phyloP scores from a whole-genome alignment of 2,888 invertebrate species.

The Prosapia bicincta region DNA sequence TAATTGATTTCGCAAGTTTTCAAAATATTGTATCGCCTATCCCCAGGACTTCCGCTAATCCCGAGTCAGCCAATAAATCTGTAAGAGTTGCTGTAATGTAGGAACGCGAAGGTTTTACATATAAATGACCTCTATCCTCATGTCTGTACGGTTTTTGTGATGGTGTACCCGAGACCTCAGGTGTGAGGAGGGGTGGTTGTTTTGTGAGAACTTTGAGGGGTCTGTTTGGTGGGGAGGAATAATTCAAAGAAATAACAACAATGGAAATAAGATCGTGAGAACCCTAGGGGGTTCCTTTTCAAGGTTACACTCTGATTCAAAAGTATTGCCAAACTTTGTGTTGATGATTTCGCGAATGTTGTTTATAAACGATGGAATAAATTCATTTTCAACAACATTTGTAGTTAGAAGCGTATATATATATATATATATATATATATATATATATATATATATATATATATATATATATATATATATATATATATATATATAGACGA shows the following conservation, averaged over 20 bases:
- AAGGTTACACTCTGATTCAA: slow-evolving; percentile 2
- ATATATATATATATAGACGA: too few species aligned
- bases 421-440: too few species aligned
- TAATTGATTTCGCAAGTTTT: neutral
- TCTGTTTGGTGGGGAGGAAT: neutral
- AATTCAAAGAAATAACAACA: neutral
- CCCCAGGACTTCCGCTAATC: neutral
- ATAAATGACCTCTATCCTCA: neutral
- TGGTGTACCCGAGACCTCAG: neutral
- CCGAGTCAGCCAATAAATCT: neutral
- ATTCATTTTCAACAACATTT: too few species aligned
- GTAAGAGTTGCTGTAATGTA: neutral
- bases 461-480: too few species aligned
- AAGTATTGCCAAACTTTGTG: neutral
- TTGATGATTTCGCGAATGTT: neutral
- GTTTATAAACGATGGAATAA: too few species aligned
- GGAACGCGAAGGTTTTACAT: neutral
- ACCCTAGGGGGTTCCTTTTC: slow-evolving; percentile 1
- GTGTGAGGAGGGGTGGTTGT: neutral
- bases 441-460: too few species aligned
- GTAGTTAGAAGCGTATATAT: too few species aligned
- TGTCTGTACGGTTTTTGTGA: neutral
- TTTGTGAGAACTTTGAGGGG: neutral
- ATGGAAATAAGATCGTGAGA: neutral
- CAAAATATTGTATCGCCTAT: neutral